phyloP scores from a whole-genome alignment of 2,113 vertebrate species.

The Hyla sarda region DNA sequence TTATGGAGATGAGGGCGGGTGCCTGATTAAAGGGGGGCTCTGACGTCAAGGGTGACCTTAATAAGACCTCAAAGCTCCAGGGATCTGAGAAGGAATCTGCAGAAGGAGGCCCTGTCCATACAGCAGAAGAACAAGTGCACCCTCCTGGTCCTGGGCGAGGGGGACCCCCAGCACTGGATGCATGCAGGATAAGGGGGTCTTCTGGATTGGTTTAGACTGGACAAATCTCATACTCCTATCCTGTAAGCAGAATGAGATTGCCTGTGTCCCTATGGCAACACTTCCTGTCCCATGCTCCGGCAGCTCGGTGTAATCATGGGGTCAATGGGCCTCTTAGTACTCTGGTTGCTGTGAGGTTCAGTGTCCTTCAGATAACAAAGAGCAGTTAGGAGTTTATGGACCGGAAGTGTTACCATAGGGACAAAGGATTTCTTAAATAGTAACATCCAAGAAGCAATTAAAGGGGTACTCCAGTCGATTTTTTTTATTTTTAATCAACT shows the following conservation, averaged over 20 bases:
- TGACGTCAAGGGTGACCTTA: constrained; percentile 35
- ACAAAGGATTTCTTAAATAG: too few relatives aligned
- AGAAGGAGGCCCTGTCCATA: neutral
- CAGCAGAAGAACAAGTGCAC: neutral
- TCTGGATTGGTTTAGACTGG: too few relatives aligned
- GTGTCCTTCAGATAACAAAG: neutral
- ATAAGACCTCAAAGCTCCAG: neutral
- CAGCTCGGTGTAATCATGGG: too few relatives aligned
- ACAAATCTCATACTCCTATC: neutral
- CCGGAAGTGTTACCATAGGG: neutral
- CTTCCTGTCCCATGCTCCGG: neutral
- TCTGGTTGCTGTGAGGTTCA: neutral
- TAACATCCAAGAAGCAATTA: too few relatives aligned
- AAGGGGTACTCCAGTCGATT: too few relatives aligned
- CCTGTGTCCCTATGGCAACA: neutral
- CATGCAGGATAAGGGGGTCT: neutral
- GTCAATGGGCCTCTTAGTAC: neutral
- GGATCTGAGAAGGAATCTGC: neutral
- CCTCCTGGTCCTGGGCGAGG: too few relatives aligned
- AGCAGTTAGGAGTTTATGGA: neutral
- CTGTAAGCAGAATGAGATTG: neutral
- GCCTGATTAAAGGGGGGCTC: constrained; percentile 6
- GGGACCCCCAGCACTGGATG: too few relatives aligned
- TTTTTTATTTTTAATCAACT: too few relatives aligned
- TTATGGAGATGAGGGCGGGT: neutral